Percentiles rank a stretch among this genome's conserved stretches.
Conservation (phyloP, 2,797 vertebrate genomes). For the Limnodromus scolopaceus region DNA sequence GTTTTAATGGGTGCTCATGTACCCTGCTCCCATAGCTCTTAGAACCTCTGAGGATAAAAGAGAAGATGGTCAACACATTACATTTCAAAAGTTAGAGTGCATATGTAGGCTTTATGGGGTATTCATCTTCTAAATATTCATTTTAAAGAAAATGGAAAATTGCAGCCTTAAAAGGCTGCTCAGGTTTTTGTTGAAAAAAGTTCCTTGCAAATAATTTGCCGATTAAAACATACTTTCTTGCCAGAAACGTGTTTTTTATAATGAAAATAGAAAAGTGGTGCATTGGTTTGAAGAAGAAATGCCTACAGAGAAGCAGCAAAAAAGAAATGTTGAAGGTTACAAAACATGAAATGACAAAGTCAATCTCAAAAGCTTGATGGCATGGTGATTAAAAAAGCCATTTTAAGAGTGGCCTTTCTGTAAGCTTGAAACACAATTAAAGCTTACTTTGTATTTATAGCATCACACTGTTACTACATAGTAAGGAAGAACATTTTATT, state of each 20-base stretch:
- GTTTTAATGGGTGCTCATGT: neutral
- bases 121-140: neutral
- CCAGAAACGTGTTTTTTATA: neutral
- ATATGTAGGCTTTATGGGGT: neutral
- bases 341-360: neutral
- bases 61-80: neutral
- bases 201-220: neutral
- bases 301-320: rapidly evolving
- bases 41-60: neutral
- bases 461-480: neutral
- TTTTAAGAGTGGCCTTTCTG: neutral
- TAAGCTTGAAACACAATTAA: neutral
- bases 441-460: neutral
- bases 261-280: neutral
- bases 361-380: neutral
- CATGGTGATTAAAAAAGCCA: neutral
- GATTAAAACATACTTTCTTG: neutral
- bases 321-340: neutral
- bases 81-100: neutral
- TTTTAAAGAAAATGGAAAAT: conserved; percentile 25
- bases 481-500: neutral
- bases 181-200: neutral
- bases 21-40: neutral
- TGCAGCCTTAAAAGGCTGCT: neutral
- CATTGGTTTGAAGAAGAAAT: neutral